Conservation (phyloP, 2,888 invertebrate genomes). For the Agrypnus murinus region DNA sequence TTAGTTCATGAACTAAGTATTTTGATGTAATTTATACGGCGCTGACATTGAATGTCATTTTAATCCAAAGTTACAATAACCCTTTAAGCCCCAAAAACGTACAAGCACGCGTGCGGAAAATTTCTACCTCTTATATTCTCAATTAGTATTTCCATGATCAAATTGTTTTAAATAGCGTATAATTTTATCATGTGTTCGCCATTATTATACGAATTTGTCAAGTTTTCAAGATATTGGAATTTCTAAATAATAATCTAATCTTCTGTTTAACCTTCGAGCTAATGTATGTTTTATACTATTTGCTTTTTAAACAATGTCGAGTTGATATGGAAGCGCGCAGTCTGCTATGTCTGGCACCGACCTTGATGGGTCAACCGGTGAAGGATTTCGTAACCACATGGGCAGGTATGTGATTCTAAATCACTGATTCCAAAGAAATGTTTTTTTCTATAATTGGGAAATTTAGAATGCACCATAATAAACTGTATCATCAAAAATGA, state of each 20-base stretch:
- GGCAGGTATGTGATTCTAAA: too few species aligned
- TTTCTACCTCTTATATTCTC: too few species aligned
- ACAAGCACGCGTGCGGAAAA: slow-evolving; percentile 12
- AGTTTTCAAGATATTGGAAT: too few species aligned
- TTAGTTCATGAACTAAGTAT: slow-evolving; percentile 44
- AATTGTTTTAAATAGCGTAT: too few species aligned
- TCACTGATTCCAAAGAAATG: slow-evolving; percentile 3
- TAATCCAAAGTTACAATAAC: slow-evolving; percentile 42
- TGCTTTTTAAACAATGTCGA: slow-evolving; percentile 17
- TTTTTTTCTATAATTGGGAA: background rate
- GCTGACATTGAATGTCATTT: slow-evolving; percentile 50
- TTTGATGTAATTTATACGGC: slow-evolving; percentile 47
- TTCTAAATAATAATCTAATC: background rate
- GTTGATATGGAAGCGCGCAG: slow-evolving; percentile 28
- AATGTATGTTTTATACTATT: slow-evolving; percentile 17
- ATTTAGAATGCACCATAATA: background rate
- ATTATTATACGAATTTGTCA: too few species aligned
- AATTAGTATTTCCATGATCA: too few species aligned
- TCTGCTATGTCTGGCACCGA: slow-evolving; percentile 28
- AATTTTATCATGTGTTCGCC: too few species aligned
- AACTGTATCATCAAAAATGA: too few species aligned
- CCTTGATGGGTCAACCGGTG: slow-evolving; percentile 55
- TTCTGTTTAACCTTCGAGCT: slow-evolving; percentile 10
- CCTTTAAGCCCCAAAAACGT: slow-evolving; percentile 18
- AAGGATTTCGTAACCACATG: slow-evolving; percentile 50